phyloP scores from a whole-genome alignment of 2,888 invertebrate genomes.

The Mesochorus sp. region DNA sequence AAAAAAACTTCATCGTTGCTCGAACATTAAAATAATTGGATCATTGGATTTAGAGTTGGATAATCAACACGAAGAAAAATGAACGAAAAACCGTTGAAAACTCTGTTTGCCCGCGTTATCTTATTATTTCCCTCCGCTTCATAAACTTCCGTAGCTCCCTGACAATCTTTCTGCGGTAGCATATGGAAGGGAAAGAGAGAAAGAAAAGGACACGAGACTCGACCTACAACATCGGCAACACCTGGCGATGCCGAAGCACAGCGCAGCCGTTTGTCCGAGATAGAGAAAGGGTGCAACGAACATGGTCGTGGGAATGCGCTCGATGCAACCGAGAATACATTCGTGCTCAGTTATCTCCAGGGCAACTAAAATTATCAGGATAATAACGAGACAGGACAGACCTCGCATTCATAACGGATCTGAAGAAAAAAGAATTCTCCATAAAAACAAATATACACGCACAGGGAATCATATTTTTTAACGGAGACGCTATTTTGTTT shows the following conservation, averaged over 20 bases:
- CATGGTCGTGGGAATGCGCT: not conserved
- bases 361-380: too few species aligned
- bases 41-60: not conserved
- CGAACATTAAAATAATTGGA: too few species aligned
- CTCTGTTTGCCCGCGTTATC: conserved; percentile 33
- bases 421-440: too few species aligned
- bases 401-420: too few species aligned
- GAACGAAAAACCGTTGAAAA: conserved; percentile 6
- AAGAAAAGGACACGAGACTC: too few species aligned
- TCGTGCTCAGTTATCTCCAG: too few species aligned
- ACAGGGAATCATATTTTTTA: too few species aligned
- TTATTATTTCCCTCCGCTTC: not conserved
- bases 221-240: conserved; percentile 19
- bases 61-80: not conserved
- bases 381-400: too few species aligned
- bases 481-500: too few species aligned
- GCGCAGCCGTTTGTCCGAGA: conserved; percentile 16
- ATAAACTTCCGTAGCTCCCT: conserved; percentile 25
- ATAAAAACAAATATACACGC: too few species aligned
- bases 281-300: not conserved
- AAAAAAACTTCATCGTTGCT: too few species aligned
- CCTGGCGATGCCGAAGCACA: conserved; percentile 50
- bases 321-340: not conserved
- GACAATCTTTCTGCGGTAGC: not conserved
- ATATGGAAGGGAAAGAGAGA: too few species aligned